These are phyloP conservation scores for Euglossa dilemma DNA, from an alignment of 1,140 invertebrate genomes.

Conservation along the genomic window DNA sequence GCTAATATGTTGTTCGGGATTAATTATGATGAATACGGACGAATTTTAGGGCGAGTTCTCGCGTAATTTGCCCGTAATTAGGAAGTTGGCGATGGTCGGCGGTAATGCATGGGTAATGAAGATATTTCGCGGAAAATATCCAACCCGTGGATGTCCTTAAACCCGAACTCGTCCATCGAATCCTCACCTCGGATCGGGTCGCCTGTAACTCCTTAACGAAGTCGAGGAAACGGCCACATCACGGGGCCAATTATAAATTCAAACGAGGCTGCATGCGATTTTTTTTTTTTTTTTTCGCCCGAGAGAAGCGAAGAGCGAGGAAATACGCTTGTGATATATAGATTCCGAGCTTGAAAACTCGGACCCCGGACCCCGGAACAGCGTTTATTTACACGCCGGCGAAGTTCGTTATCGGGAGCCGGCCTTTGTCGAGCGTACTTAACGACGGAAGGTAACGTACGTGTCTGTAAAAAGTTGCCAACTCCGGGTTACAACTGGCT, in stretches of 20 bases:
- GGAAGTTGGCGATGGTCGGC: not conserved
- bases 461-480: not conserved
- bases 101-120: not conserved
- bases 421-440: not conserved
- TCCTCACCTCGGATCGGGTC: not conserved
- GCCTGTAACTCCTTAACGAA: too few relatives aligned
- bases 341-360: too few relatives aligned
- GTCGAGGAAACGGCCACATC: too few relatives aligned
- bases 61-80: not conserved
- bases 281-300: too few relatives aligned
- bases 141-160: not conserved
- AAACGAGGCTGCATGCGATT: too few relatives aligned
- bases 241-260: too few relatives aligned
- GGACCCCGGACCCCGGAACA: too few relatives aligned
- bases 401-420: not conserved
- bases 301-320: too few relatives aligned
- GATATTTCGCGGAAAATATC: not conserved
- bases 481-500: not conserved
- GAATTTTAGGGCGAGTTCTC: not conserved
- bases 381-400: not conserved
- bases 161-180: not conserved
- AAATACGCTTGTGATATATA: too few relatives aligned
- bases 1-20: not conserved
- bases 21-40: slow-evolving; percentile 7
- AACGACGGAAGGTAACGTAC: not conserved